phyloP scores from a whole-genome alignment of 92 coral and sea anemone species.

The Epizoanthus ramosus region DNA sequence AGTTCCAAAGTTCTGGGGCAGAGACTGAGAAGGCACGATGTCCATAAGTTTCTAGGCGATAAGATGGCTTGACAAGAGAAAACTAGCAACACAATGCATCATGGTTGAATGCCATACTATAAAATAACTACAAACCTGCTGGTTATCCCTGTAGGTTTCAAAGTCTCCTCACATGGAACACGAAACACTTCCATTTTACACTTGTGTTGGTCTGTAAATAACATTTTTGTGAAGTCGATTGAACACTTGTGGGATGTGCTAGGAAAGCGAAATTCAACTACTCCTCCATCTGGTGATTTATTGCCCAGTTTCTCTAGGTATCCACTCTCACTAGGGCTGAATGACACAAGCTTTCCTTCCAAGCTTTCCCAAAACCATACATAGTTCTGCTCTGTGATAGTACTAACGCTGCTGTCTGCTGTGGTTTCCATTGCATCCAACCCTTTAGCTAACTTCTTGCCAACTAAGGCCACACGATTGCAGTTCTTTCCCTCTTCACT shows the following conservation, averaged over 20 bases:
- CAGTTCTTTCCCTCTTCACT: conserved; percentile 42
- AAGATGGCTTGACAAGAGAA: too few relatives aligned
- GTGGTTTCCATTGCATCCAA: conserved; percentile 21
- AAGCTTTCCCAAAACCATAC: conserved; percentile 67
- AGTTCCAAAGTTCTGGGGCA: too few relatives aligned
- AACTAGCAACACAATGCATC: too few relatives aligned
- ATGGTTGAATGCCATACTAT: too few relatives aligned
- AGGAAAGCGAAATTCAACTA: conserved; percentile 24
- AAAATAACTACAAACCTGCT: conserved; percentile 17
- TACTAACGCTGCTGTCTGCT: not conserved
- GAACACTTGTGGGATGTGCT: conserved; percentile 20
- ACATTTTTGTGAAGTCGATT: conserved; percentile 43
- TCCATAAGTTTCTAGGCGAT: too few relatives aligned
- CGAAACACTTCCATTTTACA: conserved; percentile 9
- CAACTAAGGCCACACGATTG: conserved; percentile 51
- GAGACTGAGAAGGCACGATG: too few relatives aligned
- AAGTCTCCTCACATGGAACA: not conserved
- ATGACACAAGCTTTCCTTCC: conserved; percentile 34
- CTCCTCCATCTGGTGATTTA: not conserved
- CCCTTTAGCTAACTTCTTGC: conserved; percentile 39
- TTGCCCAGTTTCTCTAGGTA: conserved; percentile 50
- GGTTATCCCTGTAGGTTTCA: conserved; percentile 8
- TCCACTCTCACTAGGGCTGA: conserved; percentile 56
- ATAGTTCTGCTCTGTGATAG: conserved; percentile 1
- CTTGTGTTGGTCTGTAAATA: conserved; percentile 35